Conservation (phyloP, 1,140 invertebrate genomes). For the Drosophila insularis region DNA sequence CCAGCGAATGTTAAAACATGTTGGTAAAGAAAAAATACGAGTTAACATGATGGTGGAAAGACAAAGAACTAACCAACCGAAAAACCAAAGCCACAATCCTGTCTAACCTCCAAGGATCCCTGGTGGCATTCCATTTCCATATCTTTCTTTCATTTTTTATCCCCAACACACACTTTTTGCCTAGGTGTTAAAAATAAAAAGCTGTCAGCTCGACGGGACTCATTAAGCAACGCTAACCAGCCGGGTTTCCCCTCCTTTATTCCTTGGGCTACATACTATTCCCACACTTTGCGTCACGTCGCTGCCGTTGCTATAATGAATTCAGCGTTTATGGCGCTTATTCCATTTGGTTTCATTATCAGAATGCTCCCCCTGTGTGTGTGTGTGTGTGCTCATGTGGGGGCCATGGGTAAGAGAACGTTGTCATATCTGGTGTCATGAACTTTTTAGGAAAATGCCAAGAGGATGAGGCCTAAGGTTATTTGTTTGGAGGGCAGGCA, state of each 20-base stretch:
- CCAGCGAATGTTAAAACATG: background rate
- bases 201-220: constrained; percentile 56
- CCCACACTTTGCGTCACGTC: constrained; percentile 54
- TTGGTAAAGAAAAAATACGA: background rate
- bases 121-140: background rate
- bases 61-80: background rate
- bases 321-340: constrained; percentile 82
- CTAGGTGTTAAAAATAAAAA: constrained; percentile 79
- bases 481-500: constrained; percentile 17
- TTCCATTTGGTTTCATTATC: constrained; percentile 81
- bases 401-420: no score
- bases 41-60: background rate
- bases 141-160: background rate
- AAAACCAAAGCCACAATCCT: background rate
- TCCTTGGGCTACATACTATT: background rate
- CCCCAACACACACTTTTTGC: constrained; percentile 38
- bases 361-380: constrained; percentile 39
- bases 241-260: background rate
- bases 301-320: constrained; percentile 73
- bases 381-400: constrained; percentile 29
- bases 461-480: constrained; percentile 35
- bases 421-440: constrained; percentile 33
- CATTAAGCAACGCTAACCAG: constrained; percentile 46
- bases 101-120: background rate
- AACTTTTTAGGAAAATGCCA: constrained; percentile 42